Conservation (phyloP, 2,113 vertebrate genomes). For the Theristicus caerulescens region DNA sequence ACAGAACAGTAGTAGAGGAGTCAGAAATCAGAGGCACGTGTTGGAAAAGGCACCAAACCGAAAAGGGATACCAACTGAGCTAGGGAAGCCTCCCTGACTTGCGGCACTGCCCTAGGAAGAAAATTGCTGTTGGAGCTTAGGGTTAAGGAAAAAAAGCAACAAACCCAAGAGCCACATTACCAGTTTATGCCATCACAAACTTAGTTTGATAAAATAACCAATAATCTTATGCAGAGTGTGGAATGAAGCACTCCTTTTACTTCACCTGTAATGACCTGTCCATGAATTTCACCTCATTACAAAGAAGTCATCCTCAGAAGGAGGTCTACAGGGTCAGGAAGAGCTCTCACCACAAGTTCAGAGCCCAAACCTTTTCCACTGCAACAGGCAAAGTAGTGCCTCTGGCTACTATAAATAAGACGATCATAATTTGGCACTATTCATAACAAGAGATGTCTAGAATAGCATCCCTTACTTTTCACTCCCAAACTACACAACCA, state of each 20-base stretch:
- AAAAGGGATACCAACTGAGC: not conserved
- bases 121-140: not conserved
- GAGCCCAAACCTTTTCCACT: not conserved
- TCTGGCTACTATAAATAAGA: not conserved
- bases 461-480: not conserved
- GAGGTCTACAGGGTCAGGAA: not conserved
- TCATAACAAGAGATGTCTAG: not conserved
- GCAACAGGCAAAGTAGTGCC: not conserved
- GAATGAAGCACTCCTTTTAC: not conserved
- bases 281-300: not conserved
- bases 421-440: not conserved
- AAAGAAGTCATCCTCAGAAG: not conserved
- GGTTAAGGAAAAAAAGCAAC: not conserved
- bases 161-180: not conserved
- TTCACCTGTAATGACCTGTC: not conserved
- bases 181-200: not conserved
- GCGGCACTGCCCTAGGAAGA: not conserved
- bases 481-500: not conserved
- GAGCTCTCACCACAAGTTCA: not conserved
- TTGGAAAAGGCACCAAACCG: not conserved
- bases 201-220: not conserved
- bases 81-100: not conserved
- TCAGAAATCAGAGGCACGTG: not conserved
- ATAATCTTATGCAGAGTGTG: not conserved
- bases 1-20: fast-evolving